phyloP scores from a whole-genome alignment of 2,797 vertebrate species.

The Telmatherina bonti region DNA sequence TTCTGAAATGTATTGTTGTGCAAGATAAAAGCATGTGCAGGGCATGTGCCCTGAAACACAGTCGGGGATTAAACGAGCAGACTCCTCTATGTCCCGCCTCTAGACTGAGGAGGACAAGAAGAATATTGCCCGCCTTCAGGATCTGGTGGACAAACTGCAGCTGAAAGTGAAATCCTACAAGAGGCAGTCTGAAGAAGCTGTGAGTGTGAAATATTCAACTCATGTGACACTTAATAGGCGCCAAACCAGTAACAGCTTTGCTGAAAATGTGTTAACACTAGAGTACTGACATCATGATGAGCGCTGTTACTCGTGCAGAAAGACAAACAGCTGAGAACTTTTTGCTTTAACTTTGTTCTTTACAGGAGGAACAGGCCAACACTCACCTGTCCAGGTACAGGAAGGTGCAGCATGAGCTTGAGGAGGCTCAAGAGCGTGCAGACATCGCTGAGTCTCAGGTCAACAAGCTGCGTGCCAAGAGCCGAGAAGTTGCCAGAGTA shows the following conservation, averaged over 20 bases:
- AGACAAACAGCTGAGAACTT: background rate
- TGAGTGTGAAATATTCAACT: slow-evolving; percentile 79
- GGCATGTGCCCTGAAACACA: background rate
- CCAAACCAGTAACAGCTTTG: slow-evolving; percentile 23
- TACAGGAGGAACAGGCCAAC: slow-evolving; percentile 90
- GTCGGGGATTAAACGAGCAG: slow-evolving; percentile 5
- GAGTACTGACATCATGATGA: slow-evolving; percentile 19
- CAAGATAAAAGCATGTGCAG: background rate
- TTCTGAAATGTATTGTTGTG: slow-evolving; percentile 1
- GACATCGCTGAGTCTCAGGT: slow-evolving; percentile 92
- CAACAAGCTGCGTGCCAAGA: slow-evolving; percentile 91
- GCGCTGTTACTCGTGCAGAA: background rate
- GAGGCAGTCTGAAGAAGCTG: slow-evolving; percentile 90
- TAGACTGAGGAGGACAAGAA: slow-evolving; percentile 91
- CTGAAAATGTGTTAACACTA: slow-evolving; percentile 3
- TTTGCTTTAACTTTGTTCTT: background rate
- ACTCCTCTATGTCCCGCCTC: slow-evolving; percentile 18
- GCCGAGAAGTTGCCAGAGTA: slow-evolving; percentile 85
- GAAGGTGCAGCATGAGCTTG: slow-evolving; percentile 91
- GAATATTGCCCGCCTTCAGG: slow-evolving; percentile 89
- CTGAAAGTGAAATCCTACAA: slow-evolving; percentile 93
- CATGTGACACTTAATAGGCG: slow-evolving; percentile 28
- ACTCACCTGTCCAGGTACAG: slow-evolving; percentile 88
- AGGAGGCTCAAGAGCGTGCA: slow-evolving; percentile 89
- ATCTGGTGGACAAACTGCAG: slow-evolving; percentile 93